A percentile compares a stretch with the other conserved stretches of the same genome.
Evolutionary conservation across 2,113 vertebrate species (phyloP).

Genomic region (Ciconia boyciana): DNA sequence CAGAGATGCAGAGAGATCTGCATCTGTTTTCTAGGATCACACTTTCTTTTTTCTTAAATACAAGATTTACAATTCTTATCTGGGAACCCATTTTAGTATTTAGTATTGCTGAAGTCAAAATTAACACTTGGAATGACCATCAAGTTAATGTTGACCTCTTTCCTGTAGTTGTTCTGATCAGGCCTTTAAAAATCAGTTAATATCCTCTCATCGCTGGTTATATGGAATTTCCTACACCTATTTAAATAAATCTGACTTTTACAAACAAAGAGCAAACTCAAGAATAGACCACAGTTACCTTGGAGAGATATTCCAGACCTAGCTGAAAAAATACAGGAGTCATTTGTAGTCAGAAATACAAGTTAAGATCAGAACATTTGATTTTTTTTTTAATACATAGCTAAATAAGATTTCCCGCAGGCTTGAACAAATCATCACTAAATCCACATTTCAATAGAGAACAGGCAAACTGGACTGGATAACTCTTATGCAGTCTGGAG

Average conservation of each 20-base stretch:
- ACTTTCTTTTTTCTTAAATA: not conserved
- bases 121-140: not conserved
- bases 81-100: not conserved
- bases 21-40: not conserved
- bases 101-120: not conserved
- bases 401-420: not conserved
- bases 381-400: not conserved
- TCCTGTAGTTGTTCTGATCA: not conserved
- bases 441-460: not conserved
- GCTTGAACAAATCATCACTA: constrained; percentile 8
- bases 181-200: not conserved
- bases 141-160: not conserved
- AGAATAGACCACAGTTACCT: not conserved
- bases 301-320: not conserved
- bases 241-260: not conserved
- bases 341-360: not conserved
- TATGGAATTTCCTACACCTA: not conserved
- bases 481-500: not conserved
- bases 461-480: not conserved
- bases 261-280: not conserved
- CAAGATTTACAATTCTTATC: not conserved
- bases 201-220: not conserved
- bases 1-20: not conserved
- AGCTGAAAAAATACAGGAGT: not conserved
- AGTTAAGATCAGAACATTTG: not conserved